Evolutionary conservation across 1,140 invertebrate genomes (phyloP).

Genomic region (Antheraea mylitta): DNA sequence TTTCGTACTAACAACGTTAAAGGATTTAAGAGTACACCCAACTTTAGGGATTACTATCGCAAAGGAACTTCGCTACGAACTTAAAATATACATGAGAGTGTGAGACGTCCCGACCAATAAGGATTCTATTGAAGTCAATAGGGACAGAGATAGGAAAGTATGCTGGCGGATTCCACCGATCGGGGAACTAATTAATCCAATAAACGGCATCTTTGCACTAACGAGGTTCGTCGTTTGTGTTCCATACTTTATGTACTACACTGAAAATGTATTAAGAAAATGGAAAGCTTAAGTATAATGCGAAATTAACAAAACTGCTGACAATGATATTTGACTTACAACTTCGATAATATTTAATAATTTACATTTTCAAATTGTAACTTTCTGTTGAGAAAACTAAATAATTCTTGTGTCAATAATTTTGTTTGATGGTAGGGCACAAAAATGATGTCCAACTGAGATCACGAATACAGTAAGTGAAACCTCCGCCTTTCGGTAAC

Average conservation of each 20-base stretch:
- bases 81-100: conserved; percentile 60
- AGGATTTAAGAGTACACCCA: conserved; percentile 48
- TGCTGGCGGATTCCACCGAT: conserved; percentile 38
- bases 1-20: conserved; percentile 52
- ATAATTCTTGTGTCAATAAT: too few relatives aligned
- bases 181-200: conserved; percentile 70
- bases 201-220: conserved; percentile 61
- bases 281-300: conserved; percentile 19
- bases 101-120: conserved; percentile 49
- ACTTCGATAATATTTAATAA: neutral
- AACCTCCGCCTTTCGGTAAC: too few relatives aligned
- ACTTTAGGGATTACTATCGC: conserved; percentile 22
- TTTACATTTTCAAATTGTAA: neutral
- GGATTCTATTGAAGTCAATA: conserved; percentile 41
- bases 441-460: too few relatives aligned
- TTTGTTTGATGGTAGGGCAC: too few relatives aligned
- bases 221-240: conserved; percentile 64
- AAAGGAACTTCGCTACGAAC: conserved; percentile 33
- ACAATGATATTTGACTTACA: neutral
- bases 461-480: too few relatives aligned
- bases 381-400: neutral
- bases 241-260: conserved; percentile 39
- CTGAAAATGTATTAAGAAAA: conserved; percentile 52
- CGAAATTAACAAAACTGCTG: neutral
- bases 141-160: conserved; percentile 45